Percentiles rank a stretch among this genome's conserved stretches.
These are phyloP conservation scores for Callospermophilus lateralis DNA, from an alignment of 2,113 vertebrate genomes.

Conservation along the genomic window DNA sequence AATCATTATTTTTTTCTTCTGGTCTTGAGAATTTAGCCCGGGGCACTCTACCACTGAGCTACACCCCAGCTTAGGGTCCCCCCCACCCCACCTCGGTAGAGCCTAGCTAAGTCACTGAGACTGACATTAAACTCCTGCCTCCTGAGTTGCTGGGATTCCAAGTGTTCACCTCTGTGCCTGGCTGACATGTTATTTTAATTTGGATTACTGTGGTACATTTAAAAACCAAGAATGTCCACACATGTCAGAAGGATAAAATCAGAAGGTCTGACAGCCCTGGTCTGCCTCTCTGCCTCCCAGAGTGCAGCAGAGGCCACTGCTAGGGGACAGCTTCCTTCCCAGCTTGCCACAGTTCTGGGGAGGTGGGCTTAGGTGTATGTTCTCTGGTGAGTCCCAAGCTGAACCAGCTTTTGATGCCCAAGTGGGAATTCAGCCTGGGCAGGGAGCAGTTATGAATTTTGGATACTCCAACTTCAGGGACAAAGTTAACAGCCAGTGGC, in stretches of 20 bases:
- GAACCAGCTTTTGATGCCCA: neutral
- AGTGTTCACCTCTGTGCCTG: too few species aligned
- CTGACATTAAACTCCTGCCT: too few species aligned
- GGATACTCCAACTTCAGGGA: neutral
- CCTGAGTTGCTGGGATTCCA: too few species aligned
- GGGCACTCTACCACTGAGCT: too few species aligned
- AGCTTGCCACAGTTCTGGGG: neutral
- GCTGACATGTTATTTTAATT: constrained; percentile 15
- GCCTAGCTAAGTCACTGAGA: too few species aligned
- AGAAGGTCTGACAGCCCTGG: neutral
- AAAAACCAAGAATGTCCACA: neutral
- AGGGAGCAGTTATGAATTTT: neutral
- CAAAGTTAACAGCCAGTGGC: neutral
- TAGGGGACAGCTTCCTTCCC: rapidly evolving
- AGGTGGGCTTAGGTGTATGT: rapidly evolving
- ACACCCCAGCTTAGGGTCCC: too few species aligned
- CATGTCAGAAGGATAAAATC: neutral
- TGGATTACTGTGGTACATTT: neutral
- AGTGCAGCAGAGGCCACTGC: neutral
- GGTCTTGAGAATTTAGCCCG: too few species aligned
- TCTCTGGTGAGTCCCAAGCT: neutral
- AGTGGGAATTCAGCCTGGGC: too few species aligned
- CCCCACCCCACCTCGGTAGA: too few species aligned
- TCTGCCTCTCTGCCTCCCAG: neutral
- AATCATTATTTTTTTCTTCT: too few species aligned